Evolutionary conservation across 2,888 invertebrate genomes (phyloP), one percentile per base, ranked within the genome.

Genomic region (Steinernema scapterisci): DNA sequence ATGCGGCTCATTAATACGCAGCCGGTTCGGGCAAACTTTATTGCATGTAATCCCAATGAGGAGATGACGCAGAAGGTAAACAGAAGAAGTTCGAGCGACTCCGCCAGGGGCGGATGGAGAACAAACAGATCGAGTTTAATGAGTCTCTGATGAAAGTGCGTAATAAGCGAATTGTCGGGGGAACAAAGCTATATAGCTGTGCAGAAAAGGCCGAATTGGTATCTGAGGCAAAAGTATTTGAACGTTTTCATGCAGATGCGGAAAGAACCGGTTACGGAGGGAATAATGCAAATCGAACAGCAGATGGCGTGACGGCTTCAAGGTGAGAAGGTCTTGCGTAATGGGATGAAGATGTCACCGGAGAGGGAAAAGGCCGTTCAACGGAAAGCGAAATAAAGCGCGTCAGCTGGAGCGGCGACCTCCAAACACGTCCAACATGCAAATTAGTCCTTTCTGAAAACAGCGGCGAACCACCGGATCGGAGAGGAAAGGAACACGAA

Each of bases 271-370:
- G 63, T 63, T 63, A 3, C 31, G 5, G 13, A 11, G 21, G 13
- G 21, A 21, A 54, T 16, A 25, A 54, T 54, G 54, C 63, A 63
- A 63, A 63, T 63, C 16, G 63, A 13, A 31, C 63, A 25, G 31
- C 63, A 63, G 63, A 63, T 63, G 63, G 63, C 63, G 63, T 25
- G 54, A 21, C 23, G 48, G n/a, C 19, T 48, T 3, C 48, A 48
- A 48, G 48, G 48, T 48, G 48, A 48, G 48, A 48, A 48, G 48
- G 19, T n/a, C 48, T 48, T 19, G 19, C n/a, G 48, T 48, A 48
- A 48, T 16, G 19, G 21, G 54, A 21, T n/a, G 25, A 21, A 54
- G 23, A 25, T 54, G 54, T 23, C 21, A 13, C 23, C 5, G 2
- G 54, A 13, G 54, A 48, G 48, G 3, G 48, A 48, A 48, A 19